A percentile compares a stretch with the other conserved stretches of the same genome.
Conservation (phyloP, 2,797 vertebrate genomes). For the Sebastiscus tertius region DNA sequence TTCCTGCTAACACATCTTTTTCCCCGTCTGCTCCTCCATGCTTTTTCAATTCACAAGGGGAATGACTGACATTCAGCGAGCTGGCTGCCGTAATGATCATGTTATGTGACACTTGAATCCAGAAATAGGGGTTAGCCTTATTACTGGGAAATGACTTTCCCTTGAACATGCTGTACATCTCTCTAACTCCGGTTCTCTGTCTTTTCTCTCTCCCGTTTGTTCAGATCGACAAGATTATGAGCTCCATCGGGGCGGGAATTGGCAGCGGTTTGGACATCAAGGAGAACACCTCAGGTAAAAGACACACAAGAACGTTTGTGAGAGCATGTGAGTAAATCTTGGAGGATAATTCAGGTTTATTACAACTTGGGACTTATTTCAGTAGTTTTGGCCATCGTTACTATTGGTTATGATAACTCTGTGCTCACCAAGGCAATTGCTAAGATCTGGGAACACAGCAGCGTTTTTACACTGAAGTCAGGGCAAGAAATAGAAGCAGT, state of each 20-base stretch:
- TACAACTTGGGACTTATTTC: background rate
- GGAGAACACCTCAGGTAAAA: constrained; percentile 85
- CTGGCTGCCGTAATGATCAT: constrained; percentile 54
- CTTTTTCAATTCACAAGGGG: constrained; percentile 39
- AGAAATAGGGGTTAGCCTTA: constrained; percentile 62
- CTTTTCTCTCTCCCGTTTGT: constrained; percentile 22
- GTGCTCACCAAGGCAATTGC: background rate
- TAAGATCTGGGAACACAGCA: background rate
- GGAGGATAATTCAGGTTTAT: background rate
- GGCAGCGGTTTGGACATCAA: constrained; percentile 88
- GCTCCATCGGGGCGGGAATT: constrained; percentile 94
- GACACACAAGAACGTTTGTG: background rate
- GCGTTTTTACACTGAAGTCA: background rate
- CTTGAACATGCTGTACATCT: constrained; percentile 21
- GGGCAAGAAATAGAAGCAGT: background rate
- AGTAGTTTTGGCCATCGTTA: background rate
- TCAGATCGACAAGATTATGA: constrained; percentile 99
- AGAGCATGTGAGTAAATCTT: background rate
- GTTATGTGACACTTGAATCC: constrained; percentile 59
- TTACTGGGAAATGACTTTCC: constrained; percentile 53
- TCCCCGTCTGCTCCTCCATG: background rate
- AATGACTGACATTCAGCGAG: constrained; percentile 45
- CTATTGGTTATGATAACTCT: background rate
- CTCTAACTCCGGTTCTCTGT: constrained; percentile 13
- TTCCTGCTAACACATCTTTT: constrained; percentile 15